These are phyloP conservation scores for Phycodurus eques DNA, from an alignment of 2,113 vertebrate species.

Conservation along the genomic window DNA sequence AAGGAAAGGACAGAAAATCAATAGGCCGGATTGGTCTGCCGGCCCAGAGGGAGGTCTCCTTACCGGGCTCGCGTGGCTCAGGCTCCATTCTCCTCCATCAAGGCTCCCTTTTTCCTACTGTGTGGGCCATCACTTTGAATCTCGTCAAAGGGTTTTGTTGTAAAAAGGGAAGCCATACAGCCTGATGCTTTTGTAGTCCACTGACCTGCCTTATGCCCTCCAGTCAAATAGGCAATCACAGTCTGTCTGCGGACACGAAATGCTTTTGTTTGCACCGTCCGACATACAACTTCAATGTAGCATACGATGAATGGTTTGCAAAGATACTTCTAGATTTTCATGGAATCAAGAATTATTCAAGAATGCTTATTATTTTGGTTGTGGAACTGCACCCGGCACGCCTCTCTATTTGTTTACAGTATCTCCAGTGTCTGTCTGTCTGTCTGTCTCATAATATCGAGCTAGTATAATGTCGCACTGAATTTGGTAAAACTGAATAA, in stretches of 20 bases:
- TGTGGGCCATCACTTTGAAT: conserved; percentile 68
- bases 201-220: conserved; percentile 51
- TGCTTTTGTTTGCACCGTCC: conserved; percentile 55
- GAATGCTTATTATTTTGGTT: neutral
- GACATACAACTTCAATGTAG: conserved; percentile 39
- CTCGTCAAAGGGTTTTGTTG: conserved; percentile 57
- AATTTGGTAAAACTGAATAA: conserved; percentile 13
- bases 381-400: neutral
- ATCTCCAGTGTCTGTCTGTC: neutral
- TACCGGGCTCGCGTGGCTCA: conserved; percentile 56
- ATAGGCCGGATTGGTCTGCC: conserved; percentile 74
- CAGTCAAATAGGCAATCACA: conserved; percentile 58
- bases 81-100: conserved; percentile 65
- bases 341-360: neutral
- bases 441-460: too few species aligned
- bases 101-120: conserved; percentile 52
- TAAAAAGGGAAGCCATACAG: conserved; percentile 46
- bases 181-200: conserved; percentile 52
- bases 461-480: too few species aligned
- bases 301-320: neutral
- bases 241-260: conserved; percentile 35
- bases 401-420: too few species aligned
- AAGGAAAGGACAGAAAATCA: conserved; percentile 79
- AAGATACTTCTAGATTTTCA: neutral
- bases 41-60: conserved; percentile 71